Conservation (phyloP, 2,888 invertebrate genomes). For the Eupithecia pulchellata region DNA sequence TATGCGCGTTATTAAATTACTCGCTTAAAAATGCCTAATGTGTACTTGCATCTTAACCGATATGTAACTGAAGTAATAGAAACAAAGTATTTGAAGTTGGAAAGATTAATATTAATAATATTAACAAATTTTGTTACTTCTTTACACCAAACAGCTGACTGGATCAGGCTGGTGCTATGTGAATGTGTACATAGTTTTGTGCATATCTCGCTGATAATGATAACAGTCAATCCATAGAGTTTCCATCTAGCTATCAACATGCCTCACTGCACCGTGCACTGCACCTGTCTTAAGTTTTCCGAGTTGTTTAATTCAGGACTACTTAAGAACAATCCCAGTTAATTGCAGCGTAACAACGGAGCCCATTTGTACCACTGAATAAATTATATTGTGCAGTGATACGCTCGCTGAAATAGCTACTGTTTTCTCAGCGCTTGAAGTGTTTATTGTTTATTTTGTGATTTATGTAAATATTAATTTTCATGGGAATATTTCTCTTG, state of each 20-base stretch:
- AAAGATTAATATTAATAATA: not conserved
- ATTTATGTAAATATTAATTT: not conserved
- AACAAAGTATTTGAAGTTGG: not conserved
- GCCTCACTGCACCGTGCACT: not conserved
- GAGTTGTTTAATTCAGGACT: slow-evolving; percentile 6
- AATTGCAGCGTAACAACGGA: slow-evolving; percentile 36
- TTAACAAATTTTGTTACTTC: not conserved
- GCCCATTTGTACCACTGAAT: slow-evolving; percentile 27
- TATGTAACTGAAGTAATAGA: too few species aligned
- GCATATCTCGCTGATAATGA: too few species aligned
- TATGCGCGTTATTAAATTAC: too few species aligned
- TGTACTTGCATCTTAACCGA: too few species aligned
- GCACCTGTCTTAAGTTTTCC: not conserved
- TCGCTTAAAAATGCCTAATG: too few species aligned
- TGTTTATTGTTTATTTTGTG: not conserved
- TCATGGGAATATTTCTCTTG: not conserved
- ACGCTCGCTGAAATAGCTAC: not conserved
- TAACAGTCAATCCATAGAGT: too few species aligned
- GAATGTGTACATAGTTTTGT: too few species aligned
- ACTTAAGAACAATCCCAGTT: slow-evolving; percentile 33
- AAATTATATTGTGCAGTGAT: slow-evolving; percentile 16
- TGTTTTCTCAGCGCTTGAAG: not conserved
- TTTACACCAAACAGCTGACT: not conserved
- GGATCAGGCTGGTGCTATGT: not conserved
- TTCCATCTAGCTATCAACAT: not conserved